phyloP scores from a whole-genome alignment of 2,797 vertebrate species.

The Sebastes nivosus region DNA sequence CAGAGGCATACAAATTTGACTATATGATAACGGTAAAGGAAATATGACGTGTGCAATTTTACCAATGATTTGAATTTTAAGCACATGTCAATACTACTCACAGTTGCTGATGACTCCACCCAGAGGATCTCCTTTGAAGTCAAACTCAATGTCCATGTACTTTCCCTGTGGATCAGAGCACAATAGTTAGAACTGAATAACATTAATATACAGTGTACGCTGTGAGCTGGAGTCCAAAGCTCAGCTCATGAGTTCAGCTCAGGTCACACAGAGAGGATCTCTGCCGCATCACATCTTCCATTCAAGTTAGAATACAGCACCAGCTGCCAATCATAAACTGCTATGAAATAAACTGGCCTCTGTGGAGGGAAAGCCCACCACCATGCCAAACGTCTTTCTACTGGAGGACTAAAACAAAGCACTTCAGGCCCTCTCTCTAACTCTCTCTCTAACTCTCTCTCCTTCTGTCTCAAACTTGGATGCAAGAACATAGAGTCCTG shows the following conservation, averaged over 20 bases:
- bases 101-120: slow-evolving; percentile 99
- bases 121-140: slow-evolving; percentile 98
- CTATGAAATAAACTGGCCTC: slow-evolving; percentile 43
- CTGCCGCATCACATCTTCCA: background rate
- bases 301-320: background rate
- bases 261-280: background rate
- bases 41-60: background rate
- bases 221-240: background rate
- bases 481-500: slow-evolving; percentile 62
- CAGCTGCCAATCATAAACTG: slow-evolving; percentile 41
- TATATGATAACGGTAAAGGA: background rate
- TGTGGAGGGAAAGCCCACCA: slow-evolving; percentile 13
- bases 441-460: background rate
- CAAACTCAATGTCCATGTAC: slow-evolving; percentile 99
- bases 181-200: slow-evolving; percentile 25
- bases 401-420: slow-evolving; percentile 46
- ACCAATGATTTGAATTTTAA: background rate
- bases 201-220: background rate
- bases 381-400: slow-evolving; percentile 2
- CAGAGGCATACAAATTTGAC: background rate
- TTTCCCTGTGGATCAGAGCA: slow-evolving; percentile 88
- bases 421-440: slow-evolving; percentile 5
- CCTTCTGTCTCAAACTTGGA: slow-evolving; percentile 36
- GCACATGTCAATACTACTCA: slow-evolving; percentile 80
- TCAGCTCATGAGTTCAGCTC: background rate